A percentile compares a stretch with the other conserved stretches of the same genome.
Conservation (phyloP, 2,888 invertebrate species). For the Caenorhabditis imperialis region DNA sequence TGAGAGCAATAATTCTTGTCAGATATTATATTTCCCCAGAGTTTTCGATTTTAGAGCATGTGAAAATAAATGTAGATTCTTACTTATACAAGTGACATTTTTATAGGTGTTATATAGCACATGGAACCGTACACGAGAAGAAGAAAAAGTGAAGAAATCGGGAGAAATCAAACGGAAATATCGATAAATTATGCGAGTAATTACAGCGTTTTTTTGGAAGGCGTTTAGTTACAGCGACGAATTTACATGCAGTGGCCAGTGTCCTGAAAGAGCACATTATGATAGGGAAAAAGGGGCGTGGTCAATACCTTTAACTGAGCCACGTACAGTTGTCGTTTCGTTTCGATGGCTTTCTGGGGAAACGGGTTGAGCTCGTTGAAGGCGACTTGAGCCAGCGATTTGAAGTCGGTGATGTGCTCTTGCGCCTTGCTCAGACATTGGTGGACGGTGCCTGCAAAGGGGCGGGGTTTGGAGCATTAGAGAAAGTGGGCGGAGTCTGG, state of each 20-base stretch:
- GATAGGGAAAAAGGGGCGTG: background rate
- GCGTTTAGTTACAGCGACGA: no score
- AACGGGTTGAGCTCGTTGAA: conserved; percentile 81
- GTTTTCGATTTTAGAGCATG: no score
- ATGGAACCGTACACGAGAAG: conserved; percentile 34
- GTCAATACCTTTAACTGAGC: conserved; percentile 76
- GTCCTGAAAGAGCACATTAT: conserved; percentile 27
- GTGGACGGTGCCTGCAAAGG: conserved; percentile 68
- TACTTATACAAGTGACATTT: background rate
- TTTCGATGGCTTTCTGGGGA: conserved; percentile 79
- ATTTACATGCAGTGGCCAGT: conserved; percentile 49
- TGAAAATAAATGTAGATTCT: no score
- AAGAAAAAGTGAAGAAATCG: conserved; percentile 10
- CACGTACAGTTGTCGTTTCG: conserved; percentile 79
- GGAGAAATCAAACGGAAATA: conserved; percentile 14
- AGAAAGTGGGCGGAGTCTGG: background rate
- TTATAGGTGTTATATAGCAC: conserved; percentile 14
- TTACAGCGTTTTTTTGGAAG: background rate
- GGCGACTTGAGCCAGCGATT: conserved; percentile 80
- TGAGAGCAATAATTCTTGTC: conserved; percentile 35
- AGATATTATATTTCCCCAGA: no score
- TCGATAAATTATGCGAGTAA: conserved; percentile 22
- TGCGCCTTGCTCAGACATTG: conserved; percentile 80
- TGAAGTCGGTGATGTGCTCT: conserved; percentile 80
- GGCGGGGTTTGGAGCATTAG: background rate